Evolutionary conservation across 2,888 invertebrate species (phyloP).

Genomic region (Microctonus hyperodae): DNA sequence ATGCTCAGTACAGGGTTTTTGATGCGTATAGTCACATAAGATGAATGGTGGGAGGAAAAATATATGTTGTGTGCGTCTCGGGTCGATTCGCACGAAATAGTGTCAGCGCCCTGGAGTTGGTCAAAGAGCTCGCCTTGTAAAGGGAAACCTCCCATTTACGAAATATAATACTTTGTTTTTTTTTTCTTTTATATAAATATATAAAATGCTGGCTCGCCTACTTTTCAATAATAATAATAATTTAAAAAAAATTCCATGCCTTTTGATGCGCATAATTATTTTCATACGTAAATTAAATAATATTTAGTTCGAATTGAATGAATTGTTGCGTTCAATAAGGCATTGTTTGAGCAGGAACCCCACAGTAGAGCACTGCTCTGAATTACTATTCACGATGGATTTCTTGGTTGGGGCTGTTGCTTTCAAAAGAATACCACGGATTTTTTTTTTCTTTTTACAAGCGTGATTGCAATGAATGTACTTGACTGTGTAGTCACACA

Average conservation of each 20-base stretch:
- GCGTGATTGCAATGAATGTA: constrained; percentile 35
- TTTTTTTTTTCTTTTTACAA: constrained; percentile 34
- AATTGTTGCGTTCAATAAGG: neutral
- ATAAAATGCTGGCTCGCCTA: neutral
- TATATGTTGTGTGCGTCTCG: neutral
- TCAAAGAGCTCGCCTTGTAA: neutral
- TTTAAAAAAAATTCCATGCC: neutral
- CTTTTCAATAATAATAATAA: neutral
- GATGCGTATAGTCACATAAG: neutral
- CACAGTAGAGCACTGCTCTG: neutral
- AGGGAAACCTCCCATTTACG: neutral
- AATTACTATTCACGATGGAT: constrained; percentile 6
- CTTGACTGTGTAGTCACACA: constrained; percentile 21
- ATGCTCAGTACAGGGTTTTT: neutral
- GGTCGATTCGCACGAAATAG: constrained; percentile 2
- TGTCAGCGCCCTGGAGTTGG: constrained; percentile 1
- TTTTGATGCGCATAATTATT: neutral
- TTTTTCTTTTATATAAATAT: neutral
- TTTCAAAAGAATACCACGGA: constrained; percentile 29
- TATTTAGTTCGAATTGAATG: neutral
- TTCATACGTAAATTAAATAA: neutral
- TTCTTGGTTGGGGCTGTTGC: constrained; percentile 30
- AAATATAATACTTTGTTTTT: neutral
- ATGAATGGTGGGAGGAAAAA: neutral
- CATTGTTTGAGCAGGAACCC: neutral